These are phyloP conservation scores for Acrocephalus scirpaceus DNA, from an alignment of 2,797 vertebrate genomes.

Conservation along the genomic window DNA sequence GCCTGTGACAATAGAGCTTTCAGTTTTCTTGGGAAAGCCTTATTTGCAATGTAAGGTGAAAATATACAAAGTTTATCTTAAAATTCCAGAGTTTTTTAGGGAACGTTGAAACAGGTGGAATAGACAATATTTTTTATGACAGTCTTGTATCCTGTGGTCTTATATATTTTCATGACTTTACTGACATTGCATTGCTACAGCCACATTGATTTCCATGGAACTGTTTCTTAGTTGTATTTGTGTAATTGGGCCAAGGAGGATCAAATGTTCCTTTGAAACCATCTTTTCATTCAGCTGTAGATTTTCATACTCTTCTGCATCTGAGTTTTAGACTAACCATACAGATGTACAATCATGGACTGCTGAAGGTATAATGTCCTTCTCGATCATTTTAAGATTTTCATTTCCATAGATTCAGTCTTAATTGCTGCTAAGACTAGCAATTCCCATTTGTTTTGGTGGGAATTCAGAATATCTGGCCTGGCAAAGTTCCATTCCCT, in stretches of 20 bases:
- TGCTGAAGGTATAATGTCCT: conserved; percentile 48
- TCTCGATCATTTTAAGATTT: background rate
- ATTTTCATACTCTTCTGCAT: background rate
- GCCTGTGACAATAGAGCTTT: background rate
- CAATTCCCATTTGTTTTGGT: background rate
- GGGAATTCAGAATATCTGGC: background rate
- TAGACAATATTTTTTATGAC: background rate
- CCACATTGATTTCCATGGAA: background rate
- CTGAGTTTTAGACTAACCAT: background rate
- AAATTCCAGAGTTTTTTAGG: background rate
- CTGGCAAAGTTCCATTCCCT: background rate
- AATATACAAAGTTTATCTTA: background rate
- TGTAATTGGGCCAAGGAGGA: background rate
- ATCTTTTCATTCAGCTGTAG: background rate
- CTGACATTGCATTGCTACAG: background rate
- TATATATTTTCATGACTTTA: background rate
- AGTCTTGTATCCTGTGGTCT: background rate
- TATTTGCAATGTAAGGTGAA: background rate
- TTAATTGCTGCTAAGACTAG: background rate
- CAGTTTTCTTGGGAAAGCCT: background rate
- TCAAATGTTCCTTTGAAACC: background rate
- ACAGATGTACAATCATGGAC: conserved; percentile 40
- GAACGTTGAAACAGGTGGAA: background rate
- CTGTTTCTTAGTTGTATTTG: background rate
- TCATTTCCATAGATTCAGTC: background rate